Evolutionary conservation across 92 coral and sea anemone genomes (phyloP), one percentile per base, ranked within the genome.

Genomic region (Parazoanthus darwini): DNA sequence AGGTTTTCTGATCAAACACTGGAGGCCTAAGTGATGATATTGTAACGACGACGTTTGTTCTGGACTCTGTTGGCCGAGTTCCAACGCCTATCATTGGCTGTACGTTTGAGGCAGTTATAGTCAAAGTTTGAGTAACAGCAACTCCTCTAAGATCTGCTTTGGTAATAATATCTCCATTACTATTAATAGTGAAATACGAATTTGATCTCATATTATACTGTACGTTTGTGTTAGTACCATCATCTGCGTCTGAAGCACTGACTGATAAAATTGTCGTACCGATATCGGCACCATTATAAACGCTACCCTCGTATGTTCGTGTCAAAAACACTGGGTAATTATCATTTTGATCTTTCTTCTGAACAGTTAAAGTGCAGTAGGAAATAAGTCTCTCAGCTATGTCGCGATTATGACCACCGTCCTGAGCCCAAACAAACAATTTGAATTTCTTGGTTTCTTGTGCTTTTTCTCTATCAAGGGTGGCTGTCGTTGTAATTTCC

Each of bases 321-420:
- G 94, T 92, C 56, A 90, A 81, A 89, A 96, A 96, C 44, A 88
- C 36, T 33, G 99, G 97, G 50, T 78, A 95, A 76, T 96, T 96
- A 82, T 96, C 99, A 78, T 96, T 96, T 80, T 80, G 91, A 87
- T 96, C 99, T 39, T 22, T 77, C 78, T 95, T 93, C 5, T 72
- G 42, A 0, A 96, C 93, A 6, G 88, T 89, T 29, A 96, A 63
- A 78, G 91, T 88, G 48, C 99, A 96, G 91, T 96, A 95, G 9
- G 93, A 88, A 63, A 96, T 92, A 20, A 94, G 90, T 8, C 96
- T 85, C 72, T 94, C 95, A 54, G 91, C 96, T 15, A 56, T 79
- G 11, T 89, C 67, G n/a, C 94, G 91, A 8, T 95, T 96, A 44
- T 91, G 96, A 6, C 98, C 96, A 8, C 96, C 96, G 88, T 96